These are phyloP conservation scores for Drosophila auraria DNA, from an alignment of 1,140 invertebrate genomes.

Conservation along the genomic window DNA sequence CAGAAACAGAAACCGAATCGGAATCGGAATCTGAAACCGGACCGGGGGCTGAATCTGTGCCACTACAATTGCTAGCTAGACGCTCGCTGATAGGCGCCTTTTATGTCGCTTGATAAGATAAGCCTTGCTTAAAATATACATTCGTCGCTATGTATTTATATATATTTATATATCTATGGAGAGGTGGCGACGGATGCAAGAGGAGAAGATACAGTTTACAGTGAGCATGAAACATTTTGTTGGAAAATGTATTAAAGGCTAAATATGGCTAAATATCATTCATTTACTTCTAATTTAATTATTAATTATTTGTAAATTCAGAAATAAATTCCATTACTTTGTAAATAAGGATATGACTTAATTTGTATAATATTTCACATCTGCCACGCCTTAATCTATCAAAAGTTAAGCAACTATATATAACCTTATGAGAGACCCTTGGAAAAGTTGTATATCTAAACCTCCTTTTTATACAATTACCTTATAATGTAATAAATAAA, in stretches of 20 bases:
- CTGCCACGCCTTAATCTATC: too few species aligned
- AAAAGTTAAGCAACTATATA: too few species aligned
- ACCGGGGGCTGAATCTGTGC: constrained; percentile 31
- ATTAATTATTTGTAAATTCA: too few species aligned
- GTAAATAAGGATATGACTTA: too few species aligned
- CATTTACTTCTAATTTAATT: too few species aligned
- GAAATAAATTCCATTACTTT: too few species aligned
- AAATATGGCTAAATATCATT: too few species aligned
- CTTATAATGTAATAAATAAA: too few species aligned
- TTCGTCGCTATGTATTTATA: constrained; percentile 53
- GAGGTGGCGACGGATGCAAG: constrained; percentile 19
- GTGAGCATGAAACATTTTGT: not conserved
- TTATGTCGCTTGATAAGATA: constrained; percentile 81
- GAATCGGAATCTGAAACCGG: constrained; percentile 27
- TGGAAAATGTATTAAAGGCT: not conserved
- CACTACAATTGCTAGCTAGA: constrained; percentile 66
- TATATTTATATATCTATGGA: constrained; percentile 11
- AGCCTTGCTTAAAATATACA: constrained; percentile 81
- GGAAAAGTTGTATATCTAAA: too few species aligned
- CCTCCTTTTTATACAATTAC: too few species aligned
- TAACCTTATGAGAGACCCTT: too few species aligned
- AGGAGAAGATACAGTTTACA: not conserved
- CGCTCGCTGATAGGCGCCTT: constrained; percentile 78
- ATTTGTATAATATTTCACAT: too few species aligned
- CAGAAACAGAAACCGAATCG: constrained; percentile 26